phyloP scores from a whole-genome alignment of 92 coral and sea anemone genomes.

The Micromussa lordhowensis region DNA sequence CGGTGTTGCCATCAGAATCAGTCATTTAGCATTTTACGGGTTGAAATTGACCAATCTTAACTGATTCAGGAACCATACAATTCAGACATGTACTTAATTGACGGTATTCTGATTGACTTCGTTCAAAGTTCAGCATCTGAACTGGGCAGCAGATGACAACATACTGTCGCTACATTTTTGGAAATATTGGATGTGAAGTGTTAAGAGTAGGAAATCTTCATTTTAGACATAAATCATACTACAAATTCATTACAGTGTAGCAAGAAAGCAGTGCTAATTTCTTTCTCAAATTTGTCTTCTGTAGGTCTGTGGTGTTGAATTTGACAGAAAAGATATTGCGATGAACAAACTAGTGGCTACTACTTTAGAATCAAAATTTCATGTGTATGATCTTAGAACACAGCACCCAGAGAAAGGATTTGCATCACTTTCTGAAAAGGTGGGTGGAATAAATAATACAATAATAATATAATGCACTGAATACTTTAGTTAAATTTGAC shows the following conservation, averaged over 20 bases:
- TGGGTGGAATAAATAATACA: conserved; percentile 2
- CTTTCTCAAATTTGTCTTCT: not conserved
- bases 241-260: not conserved
- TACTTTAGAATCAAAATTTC: conserved; percentile 94
- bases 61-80: too few species aligned
- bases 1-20: too few species aligned
- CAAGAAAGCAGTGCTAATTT: not conserved
- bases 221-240: not conserved
- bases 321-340: conserved; percentile 93
- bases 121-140: too few species aligned
- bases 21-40: too few species aligned
- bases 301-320: conserved; percentile 96
- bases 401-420: conserved; percentile 96
- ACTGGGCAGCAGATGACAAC: too few species aligned
- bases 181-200: too few species aligned
- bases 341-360: conserved; percentile 98
- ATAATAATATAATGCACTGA: too few species aligned
- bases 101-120: too few species aligned
- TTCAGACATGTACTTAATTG: too few species aligned
- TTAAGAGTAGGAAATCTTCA: too few species aligned
- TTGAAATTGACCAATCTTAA: too few species aligned
- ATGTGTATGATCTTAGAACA: conserved; percentile 94
- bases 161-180: too few species aligned
- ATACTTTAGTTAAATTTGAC: not conserved
- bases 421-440: conserved; percentile 94